Percentiles rank a stretch among this genome's conserved stretches.
These are phyloP conservation scores for Hucho hucho DNA, from an alignment of 2,113 vertebrate genomes.

Conservation along the genomic window DNA sequence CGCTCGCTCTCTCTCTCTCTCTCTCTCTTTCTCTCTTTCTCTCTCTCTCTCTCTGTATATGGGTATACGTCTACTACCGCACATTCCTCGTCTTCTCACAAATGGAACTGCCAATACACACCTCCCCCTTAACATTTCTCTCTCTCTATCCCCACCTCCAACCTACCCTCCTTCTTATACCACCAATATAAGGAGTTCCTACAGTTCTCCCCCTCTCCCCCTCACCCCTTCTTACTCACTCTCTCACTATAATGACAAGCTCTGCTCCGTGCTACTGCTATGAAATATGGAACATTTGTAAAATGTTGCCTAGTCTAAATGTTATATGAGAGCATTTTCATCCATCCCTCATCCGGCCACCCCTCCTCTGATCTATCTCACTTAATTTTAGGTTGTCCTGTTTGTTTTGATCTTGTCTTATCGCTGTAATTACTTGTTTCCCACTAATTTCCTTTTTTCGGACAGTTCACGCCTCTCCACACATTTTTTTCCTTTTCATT, in stretches of 20 bases:
- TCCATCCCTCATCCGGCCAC: conserved; percentile 9
- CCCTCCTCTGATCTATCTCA: background rate
- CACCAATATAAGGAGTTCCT: conserved; percentile 22
- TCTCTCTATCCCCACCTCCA: conserved; percentile 28
- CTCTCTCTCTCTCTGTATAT: background rate
- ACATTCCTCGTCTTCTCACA: conserved; percentile 66
- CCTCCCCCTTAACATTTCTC: conserved; percentile 26
- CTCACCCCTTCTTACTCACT: conserved; percentile 13
- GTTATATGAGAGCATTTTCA: background rate
- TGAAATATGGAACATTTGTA: conserved; percentile 42
- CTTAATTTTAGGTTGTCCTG: conserved; percentile 24
- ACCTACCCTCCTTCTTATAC: conserved; percentile 17
- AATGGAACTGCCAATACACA: conserved; percentile 56
- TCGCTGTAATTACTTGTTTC: conserved; percentile 32
- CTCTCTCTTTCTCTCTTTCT: conserved; percentile 3
- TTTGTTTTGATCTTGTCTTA: conserved; percentile 37
- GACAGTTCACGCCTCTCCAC: background rate
- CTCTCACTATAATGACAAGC: conserved; percentile 32
- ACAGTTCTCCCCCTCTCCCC: conserved; percentile 36
- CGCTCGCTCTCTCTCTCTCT: background rate
- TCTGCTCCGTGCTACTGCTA: conserved; percentile 33
- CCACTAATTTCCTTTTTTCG: conserved; percentile 1
- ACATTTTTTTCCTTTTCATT: conserved; percentile 13
- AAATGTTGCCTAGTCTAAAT: background rate
- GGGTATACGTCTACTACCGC: background rate